Percentiles rank a stretch among this genome's conserved stretches.
Evolutionary conservation across 1,140 invertebrate species (phyloP).

Genomic region (Cherax destructor): DNA sequence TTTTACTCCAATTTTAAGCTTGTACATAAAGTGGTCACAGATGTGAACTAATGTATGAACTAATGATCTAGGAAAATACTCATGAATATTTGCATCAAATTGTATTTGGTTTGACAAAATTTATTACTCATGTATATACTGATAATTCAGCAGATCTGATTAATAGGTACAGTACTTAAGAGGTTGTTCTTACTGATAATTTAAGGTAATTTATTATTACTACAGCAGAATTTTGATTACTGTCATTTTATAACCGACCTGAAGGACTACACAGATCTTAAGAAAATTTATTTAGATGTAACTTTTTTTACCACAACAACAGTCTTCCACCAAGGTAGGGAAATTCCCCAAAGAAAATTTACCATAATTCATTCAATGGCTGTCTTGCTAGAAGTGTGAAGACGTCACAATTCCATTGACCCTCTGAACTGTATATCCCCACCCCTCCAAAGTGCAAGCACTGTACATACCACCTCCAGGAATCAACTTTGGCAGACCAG

Average conservation of each 20-base stretch:
- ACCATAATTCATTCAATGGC: background rate
- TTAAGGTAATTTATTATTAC: background rate
- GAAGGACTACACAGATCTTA: background rate
- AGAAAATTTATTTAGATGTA: background rate
- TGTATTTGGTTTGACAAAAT: background rate
- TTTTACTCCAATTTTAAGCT: background rate
- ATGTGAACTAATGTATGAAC: background rate
- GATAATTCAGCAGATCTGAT: background rate
- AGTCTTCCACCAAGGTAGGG: too few relatives aligned
- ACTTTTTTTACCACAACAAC: background rate
- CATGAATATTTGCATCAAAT: background rate
- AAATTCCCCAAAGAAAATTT: background rate
- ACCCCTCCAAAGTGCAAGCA: too few relatives aligned
- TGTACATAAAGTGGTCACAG: slow-evolving; percentile 10
- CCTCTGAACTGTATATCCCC: too few relatives aligned
- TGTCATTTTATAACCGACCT: background rate
- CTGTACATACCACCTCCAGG: too few relatives aligned
- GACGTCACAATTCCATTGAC: too few relatives aligned
- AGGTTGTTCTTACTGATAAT: background rate
- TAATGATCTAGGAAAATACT: background rate
- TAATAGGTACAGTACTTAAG: background rate
- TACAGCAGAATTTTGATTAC: background rate
- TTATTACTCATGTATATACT: background rate
- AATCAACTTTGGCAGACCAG: too few relatives aligned
- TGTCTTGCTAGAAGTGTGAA: too few relatives aligned